Evolutionary conservation across 1,140 invertebrate species (phyloP).

Genomic region (Ips nitidus): DNA sequence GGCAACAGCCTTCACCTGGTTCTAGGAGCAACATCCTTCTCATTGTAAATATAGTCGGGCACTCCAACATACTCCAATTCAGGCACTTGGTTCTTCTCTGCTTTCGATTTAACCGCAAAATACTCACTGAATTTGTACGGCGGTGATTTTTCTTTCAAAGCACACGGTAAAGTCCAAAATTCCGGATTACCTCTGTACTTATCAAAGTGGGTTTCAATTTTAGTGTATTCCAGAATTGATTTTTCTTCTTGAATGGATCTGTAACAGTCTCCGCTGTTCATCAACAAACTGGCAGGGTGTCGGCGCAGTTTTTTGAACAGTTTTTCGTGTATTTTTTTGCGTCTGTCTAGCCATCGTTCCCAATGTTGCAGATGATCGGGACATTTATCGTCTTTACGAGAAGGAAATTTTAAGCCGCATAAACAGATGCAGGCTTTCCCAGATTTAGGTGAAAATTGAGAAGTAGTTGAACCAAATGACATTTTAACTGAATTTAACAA

Average conservation of each 20-base stretch:
- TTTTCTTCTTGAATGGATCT: conserved; percentile 38
- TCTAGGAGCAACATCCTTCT: conserved; percentile 39
- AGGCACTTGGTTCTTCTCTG: conserved; percentile 41
- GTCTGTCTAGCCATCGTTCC: conserved; percentile 34
- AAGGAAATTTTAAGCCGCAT: conserved; percentile 18
- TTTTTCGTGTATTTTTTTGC: conserved; percentile 29
- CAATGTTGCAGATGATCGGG: conserved; percentile 32
- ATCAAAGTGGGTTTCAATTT: conserved; percentile 40
- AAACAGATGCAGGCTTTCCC: conserved; percentile 7
- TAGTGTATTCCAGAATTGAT: conserved; percentile 29
- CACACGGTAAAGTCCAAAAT: conserved; percentile 41
- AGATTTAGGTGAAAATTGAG: no score
- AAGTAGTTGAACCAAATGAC: no score
- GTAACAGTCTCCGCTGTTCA: conserved; percentile 39
- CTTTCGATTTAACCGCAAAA: conserved; percentile 36
- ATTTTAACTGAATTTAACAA: no score
- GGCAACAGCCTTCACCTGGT: conserved; percentile 22
- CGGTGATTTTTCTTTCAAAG: conserved; percentile 3
- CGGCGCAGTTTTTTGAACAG: conserved; percentile 28
- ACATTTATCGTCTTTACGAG: conserved; percentile 4
- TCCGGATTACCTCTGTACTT: conserved; percentile 43
- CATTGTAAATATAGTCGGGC: conserved; percentile 29
- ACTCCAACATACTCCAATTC: conserved; percentile 36
- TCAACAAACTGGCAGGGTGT: conserved; percentile 38
- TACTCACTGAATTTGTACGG: conserved; percentile 8